Evolutionary conservation across 2,797 vertebrate genomes (phyloP).

Genomic region (Gadopsis marmoratus): DNA sequence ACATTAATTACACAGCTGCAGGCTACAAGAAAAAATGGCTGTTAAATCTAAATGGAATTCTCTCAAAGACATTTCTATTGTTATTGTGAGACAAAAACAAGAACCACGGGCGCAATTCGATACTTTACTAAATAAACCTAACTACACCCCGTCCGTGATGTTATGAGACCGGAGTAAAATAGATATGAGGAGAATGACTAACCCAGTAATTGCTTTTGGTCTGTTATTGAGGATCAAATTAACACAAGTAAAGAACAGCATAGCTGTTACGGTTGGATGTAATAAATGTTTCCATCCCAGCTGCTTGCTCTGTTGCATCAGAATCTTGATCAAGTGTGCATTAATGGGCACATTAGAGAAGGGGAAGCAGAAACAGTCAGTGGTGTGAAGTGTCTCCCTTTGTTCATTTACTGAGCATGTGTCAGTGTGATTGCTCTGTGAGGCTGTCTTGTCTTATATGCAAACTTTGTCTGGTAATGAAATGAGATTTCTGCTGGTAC

Average conservation of each 20-base stretch:
- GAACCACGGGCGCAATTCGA: slow-evolving; percentile 26
- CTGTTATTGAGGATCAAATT: slow-evolving; percentile 56
- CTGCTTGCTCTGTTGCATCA: slow-evolving; percentile 39
- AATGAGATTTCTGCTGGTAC: slow-evolving; percentile 1
- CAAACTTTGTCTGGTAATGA: slow-evolving; percentile 9
- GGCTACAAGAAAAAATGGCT: slow-evolving; percentile 9
- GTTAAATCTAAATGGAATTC: slow-evolving; percentile 10
- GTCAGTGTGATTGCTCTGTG: background rate
- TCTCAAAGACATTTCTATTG: slow-evolving; percentile 5
- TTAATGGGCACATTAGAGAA: slow-evolving; percentile 50
- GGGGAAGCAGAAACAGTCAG: slow-evolving; percentile 25
- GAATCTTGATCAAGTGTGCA: slow-evolving; percentile 44
- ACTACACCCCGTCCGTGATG: slow-evolving; percentile 21
- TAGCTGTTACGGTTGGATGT: slow-evolving; percentile 30
- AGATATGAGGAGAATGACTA: slow-evolving; percentile 13
- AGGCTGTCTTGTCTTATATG: background rate
- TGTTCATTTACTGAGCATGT: slow-evolving; percentile 35
- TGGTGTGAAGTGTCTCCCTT: slow-evolving; percentile 13
- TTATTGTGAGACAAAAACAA: slow-evolving; percentile 35
- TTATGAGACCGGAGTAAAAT: slow-evolving; percentile 37
- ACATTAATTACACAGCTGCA: slow-evolving; percentile 37
- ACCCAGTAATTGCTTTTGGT: slow-evolving; percentile 53
- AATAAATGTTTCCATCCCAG: slow-evolving; percentile 41
- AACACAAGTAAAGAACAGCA: slow-evolving; percentile 46
- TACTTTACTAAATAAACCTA: slow-evolving; percentile 21